phyloP scores from a whole-genome alignment of 2,888 invertebrate genomes.

The Drosophila cognata region DNA sequence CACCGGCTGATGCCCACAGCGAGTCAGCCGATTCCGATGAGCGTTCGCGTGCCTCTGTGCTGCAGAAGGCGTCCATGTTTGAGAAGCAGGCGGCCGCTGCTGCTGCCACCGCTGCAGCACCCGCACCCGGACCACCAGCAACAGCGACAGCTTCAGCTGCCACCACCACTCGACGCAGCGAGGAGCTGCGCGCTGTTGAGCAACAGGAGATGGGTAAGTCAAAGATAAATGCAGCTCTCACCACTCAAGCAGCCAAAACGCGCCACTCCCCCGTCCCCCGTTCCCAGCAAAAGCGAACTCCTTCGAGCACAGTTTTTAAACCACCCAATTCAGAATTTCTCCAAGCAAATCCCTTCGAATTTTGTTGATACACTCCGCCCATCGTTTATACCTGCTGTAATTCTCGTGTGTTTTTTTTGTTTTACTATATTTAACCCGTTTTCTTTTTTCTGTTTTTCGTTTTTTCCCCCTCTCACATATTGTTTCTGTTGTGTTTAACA shows the following conservation, averaged over 20 bases:
- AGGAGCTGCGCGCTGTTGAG: slow-evolving; percentile 63
- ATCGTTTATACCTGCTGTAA: slow-evolving; percentile 13
- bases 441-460: slow-evolving; percentile 49
- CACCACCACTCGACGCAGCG: slow-evolving; percentile 61
- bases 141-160: slow-evolving; percentile 58
- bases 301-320: slow-evolving; percentile 6
- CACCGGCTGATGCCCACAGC: not conserved
- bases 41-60: slow-evolving; percentile 84
- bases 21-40: slow-evolving; percentile 79
- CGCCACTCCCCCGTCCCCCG: not conserved
- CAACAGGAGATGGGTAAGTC: slow-evolving; percentile 83
- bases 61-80: slow-evolving; percentile 85
- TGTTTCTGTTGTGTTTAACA: slow-evolving; percentile 54
- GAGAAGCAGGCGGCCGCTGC: slow-evolving; percentile 84
- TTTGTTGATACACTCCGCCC: not conserved
- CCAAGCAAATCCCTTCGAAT: slow-evolving; percentile 4
- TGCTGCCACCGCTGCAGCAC: slow-evolving; percentile 43
- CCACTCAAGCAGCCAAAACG: slow-evolving; percentile 2
- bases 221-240: not conserved
- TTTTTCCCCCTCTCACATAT: slow-evolving; percentile 47
- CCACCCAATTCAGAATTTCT: not conserved
- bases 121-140: slow-evolving; percentile 30
- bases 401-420: slow-evolving; percentile 8
- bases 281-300: not conserved
- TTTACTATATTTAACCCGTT: slow-evolving; percentile 45